A percentile compares a stretch with the other conserved stretches of the same genome.
phyloP scores from a whole-genome alignment of 2,888 invertebrate species.

The Teleiodes luculella region DNA sequence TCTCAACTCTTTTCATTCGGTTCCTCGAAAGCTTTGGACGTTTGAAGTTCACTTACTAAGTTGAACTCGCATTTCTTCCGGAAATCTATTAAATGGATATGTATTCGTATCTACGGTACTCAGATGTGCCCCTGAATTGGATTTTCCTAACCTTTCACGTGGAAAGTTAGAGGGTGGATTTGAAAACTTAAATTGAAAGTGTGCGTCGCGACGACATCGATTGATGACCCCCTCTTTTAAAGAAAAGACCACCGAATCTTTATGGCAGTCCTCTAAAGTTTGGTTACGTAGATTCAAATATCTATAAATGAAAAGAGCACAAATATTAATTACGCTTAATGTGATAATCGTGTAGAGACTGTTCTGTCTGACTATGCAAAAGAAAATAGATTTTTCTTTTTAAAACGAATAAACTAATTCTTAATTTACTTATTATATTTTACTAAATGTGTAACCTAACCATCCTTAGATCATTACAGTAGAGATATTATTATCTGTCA shows the following conservation, averaged over 20 bases:
- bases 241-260: slow-evolving; percentile 9
- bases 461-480: too few species aligned
- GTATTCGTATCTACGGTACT: background rate
- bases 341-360: too few species aligned
- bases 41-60: background rate
- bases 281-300: too few species aligned
- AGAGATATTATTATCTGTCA: too few species aligned
- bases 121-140: slow-evolving; percentile 2
- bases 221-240: slow-evolving; percentile 42
- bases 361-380: too few species aligned
- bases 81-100: background rate
- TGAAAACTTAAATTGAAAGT: slow-evolving; percentile 49
- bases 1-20: background rate
- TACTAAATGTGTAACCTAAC: too few species aligned
- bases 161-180: slow-evolving; percentile 35
- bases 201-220: slow-evolving; percentile 33
- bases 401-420: too few species aligned
- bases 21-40: background rate
- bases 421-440: too few species aligned
- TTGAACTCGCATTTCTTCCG: background rate
- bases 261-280: too few species aligned
- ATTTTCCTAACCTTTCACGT: slow-evolving; percentile 24
- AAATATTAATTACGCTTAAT: too few species aligned
- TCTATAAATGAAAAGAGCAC: too few species aligned
- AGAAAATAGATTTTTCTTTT: too few species aligned